These are phyloP conservation scores for Drosophila macrothrix DNA, from an alignment of 2,888 invertebrate genomes.

Conservation along the genomic window DNA sequence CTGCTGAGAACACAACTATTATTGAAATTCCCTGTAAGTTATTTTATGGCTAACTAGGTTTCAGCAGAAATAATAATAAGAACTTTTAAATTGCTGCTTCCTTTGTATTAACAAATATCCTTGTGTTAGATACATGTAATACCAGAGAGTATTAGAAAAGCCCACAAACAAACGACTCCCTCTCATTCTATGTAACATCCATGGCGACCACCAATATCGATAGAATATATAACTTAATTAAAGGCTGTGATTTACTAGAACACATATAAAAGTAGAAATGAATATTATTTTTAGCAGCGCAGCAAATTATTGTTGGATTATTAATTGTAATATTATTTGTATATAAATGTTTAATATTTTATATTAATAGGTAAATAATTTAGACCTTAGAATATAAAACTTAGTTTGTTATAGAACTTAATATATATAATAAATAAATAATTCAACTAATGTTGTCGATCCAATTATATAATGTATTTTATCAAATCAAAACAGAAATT, in stretches of 20 bases:
- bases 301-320: not conserved
- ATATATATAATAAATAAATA: not conserved
- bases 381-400: not conserved
- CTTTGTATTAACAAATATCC: not conserved
- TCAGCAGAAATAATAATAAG: not conserved
- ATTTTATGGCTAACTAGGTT: not conserved
- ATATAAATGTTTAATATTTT: not conserved
- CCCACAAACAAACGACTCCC: not conserved
- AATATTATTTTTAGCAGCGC: not conserved
- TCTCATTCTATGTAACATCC: not conserved
- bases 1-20: not conserved
- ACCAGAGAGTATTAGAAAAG: not conserved
- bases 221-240: not conserved
- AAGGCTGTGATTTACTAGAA: not conserved
- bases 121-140: not conserved
- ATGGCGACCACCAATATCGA: not conserved
- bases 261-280: not conserved
- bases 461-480: not conserved
- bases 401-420: not conserved
- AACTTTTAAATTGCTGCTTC: not conserved
- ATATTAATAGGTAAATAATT: not conserved
- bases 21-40: not conserved
- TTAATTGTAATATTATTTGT: not conserved
- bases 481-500: not conserved
- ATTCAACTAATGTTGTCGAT: not conserved